Evolutionary conservation across 92 coral and sea anemone genomes (phyloP).

Genomic region (Pocillopora meandrina): DNA sequence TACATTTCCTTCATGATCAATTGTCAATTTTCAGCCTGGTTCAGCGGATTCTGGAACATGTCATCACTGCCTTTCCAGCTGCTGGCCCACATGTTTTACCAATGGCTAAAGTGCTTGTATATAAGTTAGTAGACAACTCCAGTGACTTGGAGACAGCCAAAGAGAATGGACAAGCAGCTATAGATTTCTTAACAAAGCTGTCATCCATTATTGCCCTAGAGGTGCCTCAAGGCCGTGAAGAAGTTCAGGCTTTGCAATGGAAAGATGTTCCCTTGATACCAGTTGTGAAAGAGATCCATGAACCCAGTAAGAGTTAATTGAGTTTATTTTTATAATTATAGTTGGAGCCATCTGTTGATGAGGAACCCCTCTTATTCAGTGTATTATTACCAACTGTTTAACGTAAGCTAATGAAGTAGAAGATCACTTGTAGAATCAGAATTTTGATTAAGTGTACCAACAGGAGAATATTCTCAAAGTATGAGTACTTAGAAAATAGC

Average conservation of each 20-base stretch:
- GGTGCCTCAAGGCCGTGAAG: slow-evolving; percentile 51
- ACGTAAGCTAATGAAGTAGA: too few relatives aligned
- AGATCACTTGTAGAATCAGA: too few relatives aligned
- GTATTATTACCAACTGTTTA: too few relatives aligned
- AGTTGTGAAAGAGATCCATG: slow-evolving; percentile 19
- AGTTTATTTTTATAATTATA: neutral
- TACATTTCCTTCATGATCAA: neutral
- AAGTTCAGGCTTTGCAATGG: slow-evolving; percentile 50
- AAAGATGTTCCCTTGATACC: slow-evolving; percentile 60
- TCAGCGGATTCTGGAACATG: slow-evolving; percentile 22
- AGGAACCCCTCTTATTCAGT: neutral
- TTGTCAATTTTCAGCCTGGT: neutral
- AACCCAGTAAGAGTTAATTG: slow-evolving; percentile 18
- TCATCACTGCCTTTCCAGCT: slow-evolving; percentile 5
- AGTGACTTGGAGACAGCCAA: neutral
- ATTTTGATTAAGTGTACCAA: too few relatives aligned
- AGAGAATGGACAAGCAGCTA: slow-evolving; percentile 14
- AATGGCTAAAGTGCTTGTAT: slow-evolving; percentile 18
- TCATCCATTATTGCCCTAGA: slow-evolving; percentile 38
- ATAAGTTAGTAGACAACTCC: neutral
- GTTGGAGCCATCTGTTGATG: neutral
- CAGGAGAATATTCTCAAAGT: too few relatives aligned
- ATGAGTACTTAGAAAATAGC: too few relatives aligned
- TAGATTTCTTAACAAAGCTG: slow-evolving; percentile 41
- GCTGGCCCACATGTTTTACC: slow-evolving; percentile 23